A percentile compares a stretch with the other conserved stretches of the same genome.
phyloP scores from a whole-genome alignment of 1,140 invertebrate genomes.

The Trichomalopsis sarcophagae region DNA sequence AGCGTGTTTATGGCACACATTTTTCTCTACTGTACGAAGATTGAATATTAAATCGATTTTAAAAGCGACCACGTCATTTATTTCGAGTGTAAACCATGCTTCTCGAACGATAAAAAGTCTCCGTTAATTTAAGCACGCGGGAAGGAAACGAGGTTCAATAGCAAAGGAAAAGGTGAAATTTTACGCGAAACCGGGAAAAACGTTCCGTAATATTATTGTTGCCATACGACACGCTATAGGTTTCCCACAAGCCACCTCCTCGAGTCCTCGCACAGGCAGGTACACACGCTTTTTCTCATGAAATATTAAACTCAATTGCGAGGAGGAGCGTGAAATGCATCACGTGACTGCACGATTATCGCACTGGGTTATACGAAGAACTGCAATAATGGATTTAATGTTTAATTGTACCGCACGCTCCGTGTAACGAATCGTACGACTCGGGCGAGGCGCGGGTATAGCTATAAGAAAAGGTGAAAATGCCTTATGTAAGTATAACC shows the following conservation, averaged over 20 bases:
- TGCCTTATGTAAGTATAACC: background rate
- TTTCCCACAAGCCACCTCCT: constrained; percentile 40
- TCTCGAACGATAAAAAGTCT: too few species aligned
- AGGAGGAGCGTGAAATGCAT: constrained; percentile 21
- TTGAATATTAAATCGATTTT: too few species aligned
- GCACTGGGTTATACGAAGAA: background rate
- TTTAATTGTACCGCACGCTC: constrained; percentile 4
- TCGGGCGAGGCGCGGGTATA: background rate
- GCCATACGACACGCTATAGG: background rate
- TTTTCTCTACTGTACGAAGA: too few species aligned
- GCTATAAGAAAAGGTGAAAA: background rate
- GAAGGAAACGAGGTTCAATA: constrained; percentile 8
- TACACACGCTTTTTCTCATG: constrained; percentile 26
- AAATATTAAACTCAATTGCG: constrained; percentile 25
- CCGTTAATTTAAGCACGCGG: too few species aligned
- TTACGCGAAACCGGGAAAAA: background rate
- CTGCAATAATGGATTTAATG: background rate
- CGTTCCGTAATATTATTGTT: constrained; percentile 29
- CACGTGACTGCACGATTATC: background rate
- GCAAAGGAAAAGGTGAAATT: constrained; percentile 30
- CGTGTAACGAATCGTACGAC: too few species aligned
- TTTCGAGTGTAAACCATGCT: too few species aligned
- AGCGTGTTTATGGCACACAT: too few species aligned
- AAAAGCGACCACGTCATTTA: too few species aligned
- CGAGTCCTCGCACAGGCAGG: too few species aligned